Evolutionary conservation across 2,888 invertebrate genomes (phyloP).

Genomic region (Acleris sparsana): DNA sequence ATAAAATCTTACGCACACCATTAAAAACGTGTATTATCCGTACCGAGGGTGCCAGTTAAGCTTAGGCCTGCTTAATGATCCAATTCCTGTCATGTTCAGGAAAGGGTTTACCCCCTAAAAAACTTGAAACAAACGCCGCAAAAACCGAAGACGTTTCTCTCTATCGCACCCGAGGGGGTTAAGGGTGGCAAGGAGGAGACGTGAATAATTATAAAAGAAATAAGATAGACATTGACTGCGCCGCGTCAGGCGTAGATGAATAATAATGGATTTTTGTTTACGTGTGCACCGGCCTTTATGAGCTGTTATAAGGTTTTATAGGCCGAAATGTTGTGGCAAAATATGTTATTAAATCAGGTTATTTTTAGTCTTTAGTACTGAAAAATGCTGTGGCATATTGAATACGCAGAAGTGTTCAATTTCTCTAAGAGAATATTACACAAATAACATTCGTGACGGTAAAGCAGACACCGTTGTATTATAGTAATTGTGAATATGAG

Average conservation of each 20-base stretch:
- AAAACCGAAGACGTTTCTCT: conserved; percentile 81
- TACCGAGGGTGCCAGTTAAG: conserved; percentile 66
- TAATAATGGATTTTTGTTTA: conserved; percentile 81
- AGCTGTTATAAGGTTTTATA: conserved; percentile 61
- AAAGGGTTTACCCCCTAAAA: conserved; percentile 83
- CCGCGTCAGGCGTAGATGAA: conserved; percentile 80
- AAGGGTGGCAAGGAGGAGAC: conserved; percentile 58
- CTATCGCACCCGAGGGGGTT: conserved; percentile 57
- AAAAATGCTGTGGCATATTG: no score
- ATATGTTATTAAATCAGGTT: conserved; percentile 57
- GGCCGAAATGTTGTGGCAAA: conserved; percentile 59
- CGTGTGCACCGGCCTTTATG: conserved; percentile 72
- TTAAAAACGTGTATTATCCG: conserved; percentile 49
- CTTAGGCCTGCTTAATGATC: conserved; percentile 82
- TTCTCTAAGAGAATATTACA: no score
- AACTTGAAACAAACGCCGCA: conserved; percentile 83
- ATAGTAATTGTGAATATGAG: no score
- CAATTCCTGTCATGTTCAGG: conserved; percentile 84
- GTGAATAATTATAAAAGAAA: conserved; percentile 84
- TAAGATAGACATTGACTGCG: conserved; percentile 83
- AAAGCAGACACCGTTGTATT: no score
- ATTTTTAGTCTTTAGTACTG: not conserved
- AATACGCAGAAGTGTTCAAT: no score
- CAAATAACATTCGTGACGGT: no score
- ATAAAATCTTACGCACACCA: conserved; percentile 27